Conservation (phyloP, 1,140 invertebrate species). For the Xylocopa sonorina region DNA sequence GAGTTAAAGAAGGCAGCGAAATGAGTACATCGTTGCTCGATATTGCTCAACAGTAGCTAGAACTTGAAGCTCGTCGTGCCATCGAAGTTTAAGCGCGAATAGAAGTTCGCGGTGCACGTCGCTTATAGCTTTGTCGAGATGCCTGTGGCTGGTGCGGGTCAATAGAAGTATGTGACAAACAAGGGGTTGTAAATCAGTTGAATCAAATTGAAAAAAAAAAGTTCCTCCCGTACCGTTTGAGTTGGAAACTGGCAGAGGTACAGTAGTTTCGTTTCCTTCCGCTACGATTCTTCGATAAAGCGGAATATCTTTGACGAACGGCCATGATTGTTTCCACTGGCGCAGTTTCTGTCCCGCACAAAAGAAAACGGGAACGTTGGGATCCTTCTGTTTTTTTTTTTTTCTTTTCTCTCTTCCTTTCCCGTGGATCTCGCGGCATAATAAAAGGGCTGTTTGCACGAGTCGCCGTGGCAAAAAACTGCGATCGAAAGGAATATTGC, state of each 20-base stretch:
- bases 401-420: too few relatives aligned
- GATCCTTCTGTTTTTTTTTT: too few relatives aligned
- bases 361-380: not conserved
- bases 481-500: not conserved
- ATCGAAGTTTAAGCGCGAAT: slow-evolving; percentile 2
- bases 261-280: slow-evolving; percentile 18
- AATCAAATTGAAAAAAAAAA: slow-evolving; percentile 23
- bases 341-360: not conserved
- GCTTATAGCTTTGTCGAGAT: slow-evolving; percentile 26
- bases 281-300: slow-evolving; percentile 26
- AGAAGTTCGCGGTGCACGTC: not conserved
- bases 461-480: not conserved
- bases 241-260: slow-evolving; percentile 16
- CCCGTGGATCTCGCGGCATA: not conserved
- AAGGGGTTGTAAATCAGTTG: slow-evolving; percentile 13
- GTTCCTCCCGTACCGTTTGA: slow-evolving; percentile 43
- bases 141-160: slow-evolving; percentile 9
- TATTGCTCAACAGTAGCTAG: not conserved
- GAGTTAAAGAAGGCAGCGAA: too few relatives aligned
- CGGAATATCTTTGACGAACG: slow-evolving; percentile 21
- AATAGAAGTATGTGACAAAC: slow-evolving; percentile 32
- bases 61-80: not conserved
- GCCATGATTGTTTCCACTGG: not conserved
- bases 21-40: not conserved
- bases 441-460: slow-evolving; percentile 2